A percentile compares a stretch with the other conserved stretches of the same genome.
phyloP scores from a whole-genome alignment of 2,888 invertebrate species.

The Dione vanillae region DNA sequence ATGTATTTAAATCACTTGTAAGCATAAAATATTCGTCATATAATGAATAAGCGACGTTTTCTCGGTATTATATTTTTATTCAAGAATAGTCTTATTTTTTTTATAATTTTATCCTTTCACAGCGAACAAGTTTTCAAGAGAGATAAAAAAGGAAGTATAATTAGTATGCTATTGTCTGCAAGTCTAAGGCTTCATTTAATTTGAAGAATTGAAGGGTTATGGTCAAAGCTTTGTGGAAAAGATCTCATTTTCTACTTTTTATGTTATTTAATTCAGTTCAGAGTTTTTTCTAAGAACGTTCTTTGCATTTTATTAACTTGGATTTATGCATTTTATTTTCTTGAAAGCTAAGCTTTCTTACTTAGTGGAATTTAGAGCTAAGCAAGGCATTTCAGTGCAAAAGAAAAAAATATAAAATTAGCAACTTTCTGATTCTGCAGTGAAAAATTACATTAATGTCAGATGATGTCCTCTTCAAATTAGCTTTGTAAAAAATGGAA shows the following conservation, averaged over 20 bases:
- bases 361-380: not conserved
- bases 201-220: conserved; percentile 36
- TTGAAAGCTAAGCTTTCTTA: conserved; percentile 7
- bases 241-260: conserved; percentile 26
- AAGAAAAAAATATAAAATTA: conserved; percentile 4
- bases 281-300: conserved; percentile 27
- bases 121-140: conserved; percentile 22
- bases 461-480: conserved; percentile 5
- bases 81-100: conserved; percentile 10
- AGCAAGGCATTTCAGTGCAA: not conserved
- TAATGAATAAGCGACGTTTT: conserved; percentile 10
- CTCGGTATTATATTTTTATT: conserved; percentile 2
- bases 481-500: not conserved
- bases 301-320: conserved; percentile 21
- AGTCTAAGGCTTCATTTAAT: conserved; percentile 34
- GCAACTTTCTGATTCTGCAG: not conserved
- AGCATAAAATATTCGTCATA: not conserved
- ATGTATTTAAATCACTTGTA: conserved; percentile 5
- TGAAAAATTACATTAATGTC: conserved; percentile 11
- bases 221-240: conserved; percentile 32
- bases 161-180: conserved; percentile 37
- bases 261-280: conserved; percentile 31
- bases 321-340: conserved; percentile 8
- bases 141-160: conserved; percentile 27
- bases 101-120: conserved; percentile 26